Evolutionary conservation across 2,113 vertebrate genomes (phyloP).

Genomic region (Circaetus cinerascens): DNA sequence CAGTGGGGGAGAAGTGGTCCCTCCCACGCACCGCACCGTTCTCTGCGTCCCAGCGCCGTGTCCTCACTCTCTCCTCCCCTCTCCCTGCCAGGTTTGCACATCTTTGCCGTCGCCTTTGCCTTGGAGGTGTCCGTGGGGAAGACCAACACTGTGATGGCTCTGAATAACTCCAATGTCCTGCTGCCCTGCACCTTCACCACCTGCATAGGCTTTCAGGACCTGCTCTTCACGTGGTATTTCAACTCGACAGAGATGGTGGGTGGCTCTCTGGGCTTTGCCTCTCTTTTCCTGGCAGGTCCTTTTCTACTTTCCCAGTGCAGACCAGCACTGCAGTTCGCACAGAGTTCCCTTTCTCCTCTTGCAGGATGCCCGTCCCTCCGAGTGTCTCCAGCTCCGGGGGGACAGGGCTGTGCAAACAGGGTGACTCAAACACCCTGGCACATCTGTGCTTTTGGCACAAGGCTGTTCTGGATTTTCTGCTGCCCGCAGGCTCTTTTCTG

Average conservation of each 20-base stretch:
- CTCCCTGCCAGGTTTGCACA: slow-evolving; percentile 47
- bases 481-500: not conserved
- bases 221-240: slow-evolving; percentile 86
- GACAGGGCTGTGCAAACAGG: not conserved
- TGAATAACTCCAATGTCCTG: slow-evolving; percentile 87
- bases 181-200: slow-evolving; percentile 86
- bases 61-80: not conserved
- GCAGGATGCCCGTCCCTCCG: rapidly evolving
- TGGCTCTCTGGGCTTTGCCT: not conserved
- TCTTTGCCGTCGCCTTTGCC: slow-evolving; percentile 56
- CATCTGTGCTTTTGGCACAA: not conserved
- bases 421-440: not conserved
- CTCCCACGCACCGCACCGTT: rapidly evolving
- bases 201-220: slow-evolving; percentile 87
- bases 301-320: not conserved
- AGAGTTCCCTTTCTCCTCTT: not conserved
- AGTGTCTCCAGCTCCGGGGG: not conserved
- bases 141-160: slow-evolving; percentile 78
- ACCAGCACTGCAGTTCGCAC: rapidly evolving
- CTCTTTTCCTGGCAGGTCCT: not conserved
- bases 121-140: slow-evolving; percentile 91
- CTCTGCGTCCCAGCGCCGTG: rapidly evolving
- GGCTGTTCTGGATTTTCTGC: not conserved
- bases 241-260: slow-evolving; percentile 59
- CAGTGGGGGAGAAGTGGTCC: not conserved